Evolutionary conservation across 2,888 invertebrate genomes (phyloP), one percentile per base, ranked within the genome.

Genomic region (Heteromurus nitidus): DNA sequence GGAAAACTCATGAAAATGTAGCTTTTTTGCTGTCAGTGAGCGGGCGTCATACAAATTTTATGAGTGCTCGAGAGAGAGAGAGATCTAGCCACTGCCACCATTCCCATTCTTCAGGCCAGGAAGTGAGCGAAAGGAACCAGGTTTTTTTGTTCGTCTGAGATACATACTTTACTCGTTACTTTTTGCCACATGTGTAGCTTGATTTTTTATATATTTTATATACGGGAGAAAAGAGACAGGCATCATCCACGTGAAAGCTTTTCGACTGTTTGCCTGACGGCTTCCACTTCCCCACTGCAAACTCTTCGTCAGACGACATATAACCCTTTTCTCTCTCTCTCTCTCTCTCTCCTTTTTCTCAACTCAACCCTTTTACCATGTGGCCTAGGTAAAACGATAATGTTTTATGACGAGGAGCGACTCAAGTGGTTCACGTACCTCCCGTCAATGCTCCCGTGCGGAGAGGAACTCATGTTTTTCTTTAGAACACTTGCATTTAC

Each of bases 21-120:
- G 42, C 53, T 60, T 69, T 77, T 69, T 62, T 30, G 77, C 77
- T 69, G 77, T 77, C 77, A 69, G 77, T 69, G 62, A 77, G 77
- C 77, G 69, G 69, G 69, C 77, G 69, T 77, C 77, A 69, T 77
- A 77, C 77, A 77, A 77, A 77, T 77, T 77, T 77, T 77, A 77
- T 77, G 77, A 77, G 77, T 64, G 53, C 62, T 69, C 26, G 62
- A 69, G 26, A 44, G 18, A 50, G 18, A 50, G 18, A 18, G 53
- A 16, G 47, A 47, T 47, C 47, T 60, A 70, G 42, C 58, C 58
- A 31, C 42, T 62, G 28, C 58, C 72, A 65, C 62, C 11, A 11
- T 31, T 3, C 74, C 50, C 31, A 16, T 68, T 42, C 60, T 68
- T 44, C 24, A 69, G 69, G 76, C 24, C 68, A 77, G 62, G 69